Evolutionary conservation across 2,797 vertebrate genomes (phyloP).

Genomic region (Sebastes melanostomus): DNA sequence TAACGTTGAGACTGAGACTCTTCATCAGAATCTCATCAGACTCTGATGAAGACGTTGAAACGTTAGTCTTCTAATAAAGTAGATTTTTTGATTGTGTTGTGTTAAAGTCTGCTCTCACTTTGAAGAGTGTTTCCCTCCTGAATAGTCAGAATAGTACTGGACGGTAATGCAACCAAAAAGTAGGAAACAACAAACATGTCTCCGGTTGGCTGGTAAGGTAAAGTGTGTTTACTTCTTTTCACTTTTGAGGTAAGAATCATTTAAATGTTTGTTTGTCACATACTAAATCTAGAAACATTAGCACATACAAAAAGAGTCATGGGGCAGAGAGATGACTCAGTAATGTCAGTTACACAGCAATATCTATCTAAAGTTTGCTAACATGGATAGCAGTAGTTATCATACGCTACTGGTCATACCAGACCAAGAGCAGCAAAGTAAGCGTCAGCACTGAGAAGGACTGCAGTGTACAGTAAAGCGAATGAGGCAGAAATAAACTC

Average conservation of each 20-base stretch:
- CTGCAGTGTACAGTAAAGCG: not conserved
- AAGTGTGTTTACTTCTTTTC: not conserved
- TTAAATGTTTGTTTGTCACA: not conserved
- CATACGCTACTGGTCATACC: not conserved
- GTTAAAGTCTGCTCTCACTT: not conserved
- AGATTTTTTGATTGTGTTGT: not conserved
- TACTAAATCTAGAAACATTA: not conserved
- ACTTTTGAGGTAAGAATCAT: not conserved
- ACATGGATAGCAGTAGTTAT: not conserved
- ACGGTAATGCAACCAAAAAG: not conserved
- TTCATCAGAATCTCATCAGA: too few relatives aligned
- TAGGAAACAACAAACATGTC: not conserved
- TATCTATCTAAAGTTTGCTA: not conserved
- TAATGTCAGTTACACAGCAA: not conserved
- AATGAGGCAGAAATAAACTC: not conserved
- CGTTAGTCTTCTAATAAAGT: too few relatives aligned
- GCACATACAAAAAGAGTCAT: not conserved
- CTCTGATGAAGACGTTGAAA: too few relatives aligned
- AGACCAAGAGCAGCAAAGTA: not conserved
- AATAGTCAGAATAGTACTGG: not conserved
- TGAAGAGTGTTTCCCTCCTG: not conserved
- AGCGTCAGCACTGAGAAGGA: not conserved
- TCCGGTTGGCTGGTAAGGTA: not conserved
- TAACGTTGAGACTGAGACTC: too few relatives aligned
- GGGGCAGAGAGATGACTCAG: not conserved